Conservation (phyloP, 1,140 invertebrate genomes). For the Temnothorax longispinosus region DNA sequence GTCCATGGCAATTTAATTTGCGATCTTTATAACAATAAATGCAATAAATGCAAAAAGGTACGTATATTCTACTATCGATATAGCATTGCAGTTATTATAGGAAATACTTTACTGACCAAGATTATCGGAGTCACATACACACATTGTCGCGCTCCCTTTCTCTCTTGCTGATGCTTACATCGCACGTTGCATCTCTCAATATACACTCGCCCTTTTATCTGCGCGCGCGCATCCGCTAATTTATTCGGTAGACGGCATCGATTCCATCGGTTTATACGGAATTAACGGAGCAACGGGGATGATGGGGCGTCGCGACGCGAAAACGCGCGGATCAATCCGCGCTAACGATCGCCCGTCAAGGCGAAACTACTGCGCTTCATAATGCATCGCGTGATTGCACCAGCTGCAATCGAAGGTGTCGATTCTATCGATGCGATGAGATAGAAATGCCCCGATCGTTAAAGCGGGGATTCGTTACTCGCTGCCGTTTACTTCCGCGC, state of each 20-base stretch:
- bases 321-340: constrained; percentile 41
- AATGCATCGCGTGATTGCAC: constrained; percentile 54
- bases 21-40: not conserved
- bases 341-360: constrained; percentile 50
- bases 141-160: not conserved
- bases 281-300: constrained; percentile 22
- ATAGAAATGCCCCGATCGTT: constrained; percentile 46
- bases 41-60: not conserved
- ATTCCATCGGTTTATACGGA: constrained; percentile 31
- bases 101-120: not conserved
- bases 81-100: not conserved
- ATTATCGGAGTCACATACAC: not conserved
- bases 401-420: constrained; percentile 44
- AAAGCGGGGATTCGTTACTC: constrained; percentile 47
- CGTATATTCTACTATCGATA: not conserved
- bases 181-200: not conserved
- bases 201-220: constrained; percentile 31
- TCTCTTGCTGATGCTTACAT: not conserved
- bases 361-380: constrained; percentile 42
- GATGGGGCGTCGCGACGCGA: constrained; percentile 17
- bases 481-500: constrained; percentile 31
- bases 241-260: constrained; percentile 52
- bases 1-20: not conserved
- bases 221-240: constrained; percentile 47
- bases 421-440: constrained; percentile 30